Conservation (phyloP, 2,113 vertebrate species). For the Pandion haliaetus region DNA sequence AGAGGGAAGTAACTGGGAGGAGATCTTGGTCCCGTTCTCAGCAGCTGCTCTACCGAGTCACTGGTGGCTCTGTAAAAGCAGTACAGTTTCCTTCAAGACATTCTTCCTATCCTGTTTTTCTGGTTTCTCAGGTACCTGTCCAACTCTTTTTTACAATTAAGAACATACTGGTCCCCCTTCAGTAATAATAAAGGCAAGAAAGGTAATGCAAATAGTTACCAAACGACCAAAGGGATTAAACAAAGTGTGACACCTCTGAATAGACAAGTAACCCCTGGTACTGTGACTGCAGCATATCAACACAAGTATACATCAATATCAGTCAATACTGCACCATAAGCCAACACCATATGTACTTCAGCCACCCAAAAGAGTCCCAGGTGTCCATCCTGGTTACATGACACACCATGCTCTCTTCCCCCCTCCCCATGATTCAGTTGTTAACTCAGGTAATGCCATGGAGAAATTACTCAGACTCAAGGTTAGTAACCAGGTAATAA, state of each 20-base stretch:
- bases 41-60: background rate
- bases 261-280: background rate
- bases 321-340: background rate
- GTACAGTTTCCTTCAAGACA: background rate
- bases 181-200: conserved; percentile 5
- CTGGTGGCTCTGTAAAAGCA: background rate
- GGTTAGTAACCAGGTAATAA: background rate
- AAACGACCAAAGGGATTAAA: background rate
- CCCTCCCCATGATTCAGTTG: background rate
- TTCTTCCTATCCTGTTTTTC: conserved; percentile 33
- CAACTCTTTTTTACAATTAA: background rate
- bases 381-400: background rate
- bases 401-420: background rate
- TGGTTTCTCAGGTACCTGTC: conserved; percentile 31
- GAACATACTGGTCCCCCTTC: background rate
- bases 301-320: background rate
- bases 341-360: background rate
- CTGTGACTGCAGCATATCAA: background rate
- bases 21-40: background rate
- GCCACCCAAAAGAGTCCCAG: background rate
- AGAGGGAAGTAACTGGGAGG: background rate
- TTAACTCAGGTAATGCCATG: background rate
- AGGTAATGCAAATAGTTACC: conserved; percentile 44
- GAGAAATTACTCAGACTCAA: background rate
- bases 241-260: background rate